Conservation (phyloP, 1,140 invertebrate species). For the Lethrus apterus region DNA sequence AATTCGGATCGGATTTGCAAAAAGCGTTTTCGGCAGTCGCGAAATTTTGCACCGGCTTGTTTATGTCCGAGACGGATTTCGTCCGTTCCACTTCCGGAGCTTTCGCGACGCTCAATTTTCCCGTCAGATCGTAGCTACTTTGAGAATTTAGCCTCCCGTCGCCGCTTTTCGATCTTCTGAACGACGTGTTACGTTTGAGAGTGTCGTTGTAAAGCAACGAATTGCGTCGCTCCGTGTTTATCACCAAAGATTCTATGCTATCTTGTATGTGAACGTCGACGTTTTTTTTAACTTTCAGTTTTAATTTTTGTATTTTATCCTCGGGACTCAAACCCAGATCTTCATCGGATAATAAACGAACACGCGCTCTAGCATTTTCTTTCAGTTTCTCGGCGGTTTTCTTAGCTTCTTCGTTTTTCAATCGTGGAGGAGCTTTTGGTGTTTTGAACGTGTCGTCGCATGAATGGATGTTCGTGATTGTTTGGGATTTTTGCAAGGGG, state of each 20-base stretch:
- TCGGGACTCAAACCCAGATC: slow-evolving; percentile 55
- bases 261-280: slow-evolving; percentile 21
- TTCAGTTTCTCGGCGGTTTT: slow-evolving; percentile 52
- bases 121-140: background rate
- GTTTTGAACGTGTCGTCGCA: slow-evolving; percentile 40
- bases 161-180: slow-evolving; percentile 30
- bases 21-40: slow-evolving; percentile 2
- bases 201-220: slow-evolving; percentile 31
- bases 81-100: slow-evolving; percentile 17
- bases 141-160: slow-evolving; percentile 14
- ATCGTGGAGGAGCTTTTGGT: slow-evolving; percentile 43
- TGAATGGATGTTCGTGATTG: slow-evolving; percentile 5
- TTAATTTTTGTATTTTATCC: slow-evolving; percentile 50
- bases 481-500: slow-evolving; percentile 25
- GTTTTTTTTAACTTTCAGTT: slow-evolving; percentile 21
- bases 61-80: slow-evolving; percentile 34
- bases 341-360: slow-evolving; percentile 61
- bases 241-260: slow-evolving; percentile 27
- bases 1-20: slow-evolving; percentile 53
- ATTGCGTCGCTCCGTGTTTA: slow-evolving; percentile 26
- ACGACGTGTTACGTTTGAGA: slow-evolving; percentile 29
- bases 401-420: slow-evolving; percentile 45
- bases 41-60: background rate
- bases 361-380: slow-evolving; percentile 58
- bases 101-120: slow-evolving; percentile 3